These are phyloP conservation scores for Tapirus indicus DNA, from an alignment of 2,797 vertebrate species.

Conservation along the genomic window DNA sequence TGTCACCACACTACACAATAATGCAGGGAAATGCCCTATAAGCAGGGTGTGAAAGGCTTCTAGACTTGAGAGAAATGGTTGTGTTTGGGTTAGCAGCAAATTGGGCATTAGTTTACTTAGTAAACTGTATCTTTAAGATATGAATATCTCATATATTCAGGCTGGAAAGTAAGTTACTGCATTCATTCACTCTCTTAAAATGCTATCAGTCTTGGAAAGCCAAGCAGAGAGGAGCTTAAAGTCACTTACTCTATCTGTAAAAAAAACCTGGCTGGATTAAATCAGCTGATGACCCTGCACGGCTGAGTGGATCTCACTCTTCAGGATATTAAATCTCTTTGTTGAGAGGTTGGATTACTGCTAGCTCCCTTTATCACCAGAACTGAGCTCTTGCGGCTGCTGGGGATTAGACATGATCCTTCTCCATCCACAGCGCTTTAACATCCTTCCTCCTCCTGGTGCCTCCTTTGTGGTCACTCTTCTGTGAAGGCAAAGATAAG, in stretches of 20 bases:
- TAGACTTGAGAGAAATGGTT: constrained; percentile 51
- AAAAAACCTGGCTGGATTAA: constrained; percentile 59
- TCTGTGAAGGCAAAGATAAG: constrained; percentile 63
- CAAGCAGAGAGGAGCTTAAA: constrained; percentile 24
- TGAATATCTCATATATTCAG: constrained; percentile 30
- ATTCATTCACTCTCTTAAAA: constrained; percentile 39
- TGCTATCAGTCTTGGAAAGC: constrained; percentile 25
- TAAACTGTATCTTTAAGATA: constrained; percentile 24
- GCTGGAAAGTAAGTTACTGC: not conserved
- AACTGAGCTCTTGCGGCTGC: constrained; percentile 48
- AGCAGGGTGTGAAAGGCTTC: not conserved
- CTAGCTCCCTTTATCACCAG: constrained; percentile 73
- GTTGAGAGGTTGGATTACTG: constrained; percentile 72
- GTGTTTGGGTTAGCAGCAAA: constrained; percentile 48
- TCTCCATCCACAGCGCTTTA: not conserved
- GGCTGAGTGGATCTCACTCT: constrained; percentile 39
- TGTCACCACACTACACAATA: constrained; percentile 84
- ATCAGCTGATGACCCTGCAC: constrained; percentile 30
- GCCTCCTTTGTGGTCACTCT: not conserved
- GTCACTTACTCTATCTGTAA: not conserved
- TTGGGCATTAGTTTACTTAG: not conserved
- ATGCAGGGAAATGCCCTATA: not conserved
- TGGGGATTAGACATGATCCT: constrained; percentile 68
- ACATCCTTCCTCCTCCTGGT: not conserved
- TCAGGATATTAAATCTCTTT: constrained; percentile 63